Evolutionary conservation across 2,113 vertebrate species (phyloP).

Genomic region (Elephantulus edwardii): DNA sequence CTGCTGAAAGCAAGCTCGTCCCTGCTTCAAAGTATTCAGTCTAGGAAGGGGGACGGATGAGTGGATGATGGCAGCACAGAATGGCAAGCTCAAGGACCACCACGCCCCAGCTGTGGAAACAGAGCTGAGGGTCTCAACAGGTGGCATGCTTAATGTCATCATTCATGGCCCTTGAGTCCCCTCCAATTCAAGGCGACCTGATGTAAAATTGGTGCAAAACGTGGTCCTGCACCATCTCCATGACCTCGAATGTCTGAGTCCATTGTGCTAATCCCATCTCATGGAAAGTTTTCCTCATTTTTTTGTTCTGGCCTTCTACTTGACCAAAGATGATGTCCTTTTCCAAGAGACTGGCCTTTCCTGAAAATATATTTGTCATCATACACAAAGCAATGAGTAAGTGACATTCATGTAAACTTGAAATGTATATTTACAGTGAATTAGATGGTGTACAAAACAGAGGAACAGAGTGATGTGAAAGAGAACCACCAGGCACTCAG

Average conservation of each 20-base stretch:
- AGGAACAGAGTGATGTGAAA: background rate
- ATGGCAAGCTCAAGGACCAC: background rate
- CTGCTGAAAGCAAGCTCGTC: background rate
- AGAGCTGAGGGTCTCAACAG: background rate
- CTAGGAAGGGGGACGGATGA: background rate
- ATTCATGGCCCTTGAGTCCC: background rate
- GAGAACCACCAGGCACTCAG: background rate
- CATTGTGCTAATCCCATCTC: background rate
- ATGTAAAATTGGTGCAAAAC: background rate
- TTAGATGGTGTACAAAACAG: too few relatives aligned
- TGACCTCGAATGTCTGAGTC: background rate
- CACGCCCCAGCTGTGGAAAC: background rate
- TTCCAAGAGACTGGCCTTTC: background rate
- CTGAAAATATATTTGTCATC: too few relatives aligned
- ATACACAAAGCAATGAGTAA: too few relatives aligned
- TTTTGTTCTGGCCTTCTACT: background rate
- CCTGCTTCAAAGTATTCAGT: background rate
- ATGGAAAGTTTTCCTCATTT: background rate
- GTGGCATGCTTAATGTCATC: background rate
- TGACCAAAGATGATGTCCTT: background rate
- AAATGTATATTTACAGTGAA: too few relatives aligned
- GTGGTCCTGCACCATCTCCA: background rate
- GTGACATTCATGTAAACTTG: too few relatives aligned
- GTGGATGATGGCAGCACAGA: background rate
- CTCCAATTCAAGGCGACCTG: background rate